Evolutionary conservation across 2,113 vertebrate species (phyloP).

Genomic region (Galeopterus variegatus): DNA sequence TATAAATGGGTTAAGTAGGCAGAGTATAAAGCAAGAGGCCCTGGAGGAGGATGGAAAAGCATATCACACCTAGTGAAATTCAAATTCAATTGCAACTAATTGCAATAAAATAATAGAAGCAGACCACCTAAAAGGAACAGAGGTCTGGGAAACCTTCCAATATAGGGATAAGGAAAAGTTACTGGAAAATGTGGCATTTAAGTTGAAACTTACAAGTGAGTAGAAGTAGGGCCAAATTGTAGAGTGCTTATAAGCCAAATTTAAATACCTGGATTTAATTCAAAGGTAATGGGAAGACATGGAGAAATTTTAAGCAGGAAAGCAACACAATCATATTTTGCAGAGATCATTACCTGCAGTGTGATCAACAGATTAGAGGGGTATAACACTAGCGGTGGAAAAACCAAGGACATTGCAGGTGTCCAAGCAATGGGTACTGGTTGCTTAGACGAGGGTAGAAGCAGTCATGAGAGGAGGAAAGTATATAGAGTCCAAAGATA

Average conservation of each 20-base stretch:
- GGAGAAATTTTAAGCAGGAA: slow-evolving; percentile 46
- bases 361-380: neutral
- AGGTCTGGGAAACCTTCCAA: neutral
- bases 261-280: slow-evolving; percentile 24
- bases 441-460: neutral
- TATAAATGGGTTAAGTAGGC: neutral
- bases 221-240: neutral
- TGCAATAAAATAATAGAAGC: slow-evolving; percentile 46
- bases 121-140: neutral
- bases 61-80: neutral
- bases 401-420: neutral
- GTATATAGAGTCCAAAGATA: neutral
- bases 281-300: slow-evolving; percentile 25
- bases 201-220: neutral
- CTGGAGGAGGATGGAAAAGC: neutral
- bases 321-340: neutral
- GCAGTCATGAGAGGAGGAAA: neutral
- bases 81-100: neutral
- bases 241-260: neutral
- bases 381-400: neutral
- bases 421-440: neutral
- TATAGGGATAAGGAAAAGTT: neutral
- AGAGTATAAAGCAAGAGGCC: neutral
- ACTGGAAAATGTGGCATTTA: slow-evolving; percentile 1
- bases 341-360: neutral